Evolutionary conservation across 1,140 invertebrate species (phyloP).

Genomic region (Drosophila sturtevanti): DNA sequence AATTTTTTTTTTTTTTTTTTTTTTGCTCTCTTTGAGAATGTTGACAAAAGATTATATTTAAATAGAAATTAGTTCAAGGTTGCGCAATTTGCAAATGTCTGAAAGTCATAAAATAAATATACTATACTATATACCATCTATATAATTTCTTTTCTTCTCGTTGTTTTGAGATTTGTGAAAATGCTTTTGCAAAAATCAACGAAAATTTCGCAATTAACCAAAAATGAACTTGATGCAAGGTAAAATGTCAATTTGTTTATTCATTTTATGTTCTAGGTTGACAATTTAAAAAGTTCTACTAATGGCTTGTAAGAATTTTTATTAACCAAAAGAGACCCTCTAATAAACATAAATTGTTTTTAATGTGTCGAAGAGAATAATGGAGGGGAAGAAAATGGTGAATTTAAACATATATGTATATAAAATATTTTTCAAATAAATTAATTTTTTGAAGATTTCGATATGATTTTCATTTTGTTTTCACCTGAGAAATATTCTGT

Average conservation of each 20-base stretch:
- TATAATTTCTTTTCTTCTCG: slow-evolving; percentile 3
- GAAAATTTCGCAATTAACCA: slow-evolving; percentile 27
- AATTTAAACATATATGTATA: too few species aligned
- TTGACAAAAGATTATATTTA: slow-evolving; percentile 74
- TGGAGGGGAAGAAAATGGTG: not conserved
- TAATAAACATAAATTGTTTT: slow-evolving; percentile 33
- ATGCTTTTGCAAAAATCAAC: not conserved
- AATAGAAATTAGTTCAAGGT: slow-evolving; percentile 81
- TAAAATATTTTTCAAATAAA: not conserved
- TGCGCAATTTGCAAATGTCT: slow-evolving; percentile 66
- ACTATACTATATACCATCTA: too few species aligned
- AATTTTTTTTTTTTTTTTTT: not conserved
- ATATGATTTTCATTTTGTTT: too few species aligned
- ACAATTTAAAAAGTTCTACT: slow-evolving; percentile 46
- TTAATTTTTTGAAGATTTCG: not conserved
- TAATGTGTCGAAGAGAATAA: slow-evolving; percentile 16
- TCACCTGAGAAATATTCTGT: too few species aligned
- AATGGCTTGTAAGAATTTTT: slow-evolving; percentile 54
- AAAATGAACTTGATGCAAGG: slow-evolving; percentile 62
- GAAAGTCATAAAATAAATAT: slow-evolving; percentile 39
- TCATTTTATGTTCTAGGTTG: slow-evolving; percentile 32
- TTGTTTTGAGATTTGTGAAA: slow-evolving; percentile 30
- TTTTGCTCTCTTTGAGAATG: slow-evolving; percentile 20
- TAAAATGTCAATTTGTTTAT: slow-evolving; percentile 35
- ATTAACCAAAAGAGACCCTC: slow-evolving; percentile 28